These are phyloP conservation scores for Octopus sinensis DNA, from an alignment of 1,140 invertebrate genomes.

Conservation along the genomic window DNA sequence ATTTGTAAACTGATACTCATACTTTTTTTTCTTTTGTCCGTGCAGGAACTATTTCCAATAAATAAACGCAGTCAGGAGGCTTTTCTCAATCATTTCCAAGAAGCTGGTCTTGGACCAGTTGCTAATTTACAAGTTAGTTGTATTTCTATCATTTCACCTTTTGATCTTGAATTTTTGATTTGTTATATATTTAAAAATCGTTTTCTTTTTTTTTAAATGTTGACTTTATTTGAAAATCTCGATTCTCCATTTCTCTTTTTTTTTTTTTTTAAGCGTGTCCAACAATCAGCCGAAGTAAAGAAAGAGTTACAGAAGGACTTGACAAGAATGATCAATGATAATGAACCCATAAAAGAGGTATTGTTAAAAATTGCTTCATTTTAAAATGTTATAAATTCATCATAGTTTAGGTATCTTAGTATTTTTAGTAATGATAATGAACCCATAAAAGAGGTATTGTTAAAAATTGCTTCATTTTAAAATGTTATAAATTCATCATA, in stretches of 20 bases:
- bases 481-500: background rate
- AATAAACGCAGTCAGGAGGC: constrained; percentile 88
- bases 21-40: constrained; percentile 11
- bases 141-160: background rate
- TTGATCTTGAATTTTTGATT: background rate
- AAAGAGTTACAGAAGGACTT: constrained; percentile 74
- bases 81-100: constrained; percentile 79
- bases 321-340: constrained; percentile 76
- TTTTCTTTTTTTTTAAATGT: background rate
- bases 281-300: constrained; percentile 79
- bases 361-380: background rate
- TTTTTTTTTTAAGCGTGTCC: constrained; percentile 34
- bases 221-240: constrained; percentile 24
- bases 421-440: background rate
- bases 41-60: constrained; percentile 85
- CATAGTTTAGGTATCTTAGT: no score
- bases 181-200: background rate
- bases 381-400: background rate
- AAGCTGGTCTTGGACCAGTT: constrained; percentile 78
- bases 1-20: no score
- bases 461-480: no score
- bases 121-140: constrained; percentile 72
- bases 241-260: constrained; percentile 10
- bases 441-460: constrained; percentile 40
- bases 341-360: constrained; percentile 63